Base-by-base conservation (phyloP, 2,888 invertebrate genomes). In the Rotaria socialis region DNA sequence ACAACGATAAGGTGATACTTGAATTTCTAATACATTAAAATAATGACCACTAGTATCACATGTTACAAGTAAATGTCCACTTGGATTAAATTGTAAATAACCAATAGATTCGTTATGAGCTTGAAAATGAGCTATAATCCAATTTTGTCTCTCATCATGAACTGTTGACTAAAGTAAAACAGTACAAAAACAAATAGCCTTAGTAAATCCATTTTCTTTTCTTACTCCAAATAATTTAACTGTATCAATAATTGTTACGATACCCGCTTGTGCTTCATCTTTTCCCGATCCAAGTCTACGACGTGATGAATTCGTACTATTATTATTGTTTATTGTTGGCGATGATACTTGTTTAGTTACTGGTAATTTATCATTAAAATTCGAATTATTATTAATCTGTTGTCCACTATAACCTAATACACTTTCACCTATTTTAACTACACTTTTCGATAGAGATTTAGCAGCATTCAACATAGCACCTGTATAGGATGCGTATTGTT, bases 21-120 rank as follows among this genome's bases (percentile, higher is more conserved):
- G 95, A 88, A 99, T 94, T 87, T 96, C 93, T 92, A 97, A 99
- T 89, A 99, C 93, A 91, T 99, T 95, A 92, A 99, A 99, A 90
- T 96, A 95, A 90, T 97, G 96, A 0, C 97, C 97, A 47, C 95
- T 93, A 88, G 94, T 94, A 91, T 97, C 97, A 0, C 96, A 96
- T 0, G 96, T 96, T 88, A 97, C 93, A 80, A 97, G 92, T 87
- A 97, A 91, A 92, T 95, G 94, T 84, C 97, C 97, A 86, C 95
- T 95, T 84, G 94, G 94, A 91, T 97, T 96, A 91, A 97, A 97
- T 89, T 94, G 93, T 92, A 97, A 93, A 55, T 95, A 94, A 75
- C 96, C 95, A 86, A 97, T 94, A 5, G 96, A 90, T 87, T 92
- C 92, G 89, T 96, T 95, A n/a, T 91, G 90, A 88, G 86, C 86